Evolutionary conservation across 2,888 invertebrate genomes (phyloP).

Genomic region (Leptinotarsa rubiginosa): DNA sequence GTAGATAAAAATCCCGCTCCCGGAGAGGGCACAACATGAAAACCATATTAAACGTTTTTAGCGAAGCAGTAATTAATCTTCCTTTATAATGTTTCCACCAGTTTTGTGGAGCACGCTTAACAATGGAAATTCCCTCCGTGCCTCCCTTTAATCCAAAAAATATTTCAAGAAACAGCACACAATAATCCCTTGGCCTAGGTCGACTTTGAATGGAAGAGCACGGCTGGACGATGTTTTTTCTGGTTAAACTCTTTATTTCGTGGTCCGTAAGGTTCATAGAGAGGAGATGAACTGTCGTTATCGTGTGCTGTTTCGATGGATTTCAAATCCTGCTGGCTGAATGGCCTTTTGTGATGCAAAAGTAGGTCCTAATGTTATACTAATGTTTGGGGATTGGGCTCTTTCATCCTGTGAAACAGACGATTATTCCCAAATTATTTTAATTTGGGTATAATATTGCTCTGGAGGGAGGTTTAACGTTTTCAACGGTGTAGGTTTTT

Average conservation of each 20-base stretch:
- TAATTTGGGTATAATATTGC: conserved; percentile 11
- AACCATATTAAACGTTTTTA: conserved; percentile 26
- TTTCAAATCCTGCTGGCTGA: not conserved
- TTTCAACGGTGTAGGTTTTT: conserved; percentile 8
- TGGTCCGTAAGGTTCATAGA: not conserved
- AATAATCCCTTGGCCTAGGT: conserved; percentile 14
- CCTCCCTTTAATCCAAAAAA: conserved; percentile 23
- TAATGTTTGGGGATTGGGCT: conserved; percentile 17
- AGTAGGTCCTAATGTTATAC: conserved; percentile 13
- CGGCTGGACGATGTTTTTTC: not conserved
- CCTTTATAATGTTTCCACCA: conserved; percentile 36
- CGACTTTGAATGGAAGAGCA: too few relatives aligned
- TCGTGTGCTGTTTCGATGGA: not conserved
- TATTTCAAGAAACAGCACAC: conserved; percentile 26
- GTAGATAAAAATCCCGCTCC: conserved; percentile 23
- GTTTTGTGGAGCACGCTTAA: conserved; percentile 32
- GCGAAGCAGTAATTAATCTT: conserved; percentile 37
- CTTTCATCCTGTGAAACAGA: conserved; percentile 6
- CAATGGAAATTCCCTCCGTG: conserved; percentile 27
- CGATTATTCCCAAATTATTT: conserved; percentile 16
- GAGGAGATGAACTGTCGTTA: not conserved
- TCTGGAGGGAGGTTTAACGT: not conserved
- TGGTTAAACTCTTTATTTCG: not conserved
- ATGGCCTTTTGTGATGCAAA: conserved; percentile 14
- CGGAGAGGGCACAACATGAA: conserved; percentile 14